These are phyloP conservation scores for Alligator sinensis DNA, from an alignment of 2,113 vertebrate genomes.

Conservation along the genomic window DNA sequence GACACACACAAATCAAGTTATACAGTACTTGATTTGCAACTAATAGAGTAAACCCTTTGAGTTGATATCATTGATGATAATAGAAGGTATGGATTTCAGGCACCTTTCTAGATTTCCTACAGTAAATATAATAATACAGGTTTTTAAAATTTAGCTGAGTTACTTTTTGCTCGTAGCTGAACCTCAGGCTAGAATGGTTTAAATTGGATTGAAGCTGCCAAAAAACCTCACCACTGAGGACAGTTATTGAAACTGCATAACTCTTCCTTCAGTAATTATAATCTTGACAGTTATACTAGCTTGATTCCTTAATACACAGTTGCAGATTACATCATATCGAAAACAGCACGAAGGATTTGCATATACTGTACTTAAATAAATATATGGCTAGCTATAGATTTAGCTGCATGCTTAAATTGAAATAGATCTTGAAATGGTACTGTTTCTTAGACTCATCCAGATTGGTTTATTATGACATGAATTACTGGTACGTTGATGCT, in stretches of 20 bases:
- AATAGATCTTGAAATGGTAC: neutral
- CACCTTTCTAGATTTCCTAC: neutral
- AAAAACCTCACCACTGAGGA: neutral
- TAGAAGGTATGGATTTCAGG: neutral
- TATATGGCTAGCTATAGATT: neutral
- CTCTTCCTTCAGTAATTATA: neutral
- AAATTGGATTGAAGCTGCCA: slow-evolving; percentile 14
- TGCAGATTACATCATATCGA: slow-evolving; percentile 13
- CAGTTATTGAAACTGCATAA: slow-evolving; percentile 11
- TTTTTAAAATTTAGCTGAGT: neutral
- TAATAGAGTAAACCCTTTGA: slow-evolving; percentile 23
- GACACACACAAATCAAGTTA: neutral
- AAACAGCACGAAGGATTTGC: slow-evolving; percentile 11
- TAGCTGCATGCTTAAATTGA: neutral
- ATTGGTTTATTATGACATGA: neutral
- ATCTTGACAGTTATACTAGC: neutral
- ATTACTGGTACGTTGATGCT: neutral
- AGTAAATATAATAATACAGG: neutral
- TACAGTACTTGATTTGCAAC: neutral
- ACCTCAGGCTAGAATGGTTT: slow-evolving; percentile 14
- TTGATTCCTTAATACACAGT: slow-evolving; percentile 18
- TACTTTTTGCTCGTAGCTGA: neutral
- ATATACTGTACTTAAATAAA: neutral
- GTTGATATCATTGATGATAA: neutral
- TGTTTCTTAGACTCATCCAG: neutral